Conservation (phyloP, 1,140 invertebrate genomes). For the Bombyx mandarina region DNA sequence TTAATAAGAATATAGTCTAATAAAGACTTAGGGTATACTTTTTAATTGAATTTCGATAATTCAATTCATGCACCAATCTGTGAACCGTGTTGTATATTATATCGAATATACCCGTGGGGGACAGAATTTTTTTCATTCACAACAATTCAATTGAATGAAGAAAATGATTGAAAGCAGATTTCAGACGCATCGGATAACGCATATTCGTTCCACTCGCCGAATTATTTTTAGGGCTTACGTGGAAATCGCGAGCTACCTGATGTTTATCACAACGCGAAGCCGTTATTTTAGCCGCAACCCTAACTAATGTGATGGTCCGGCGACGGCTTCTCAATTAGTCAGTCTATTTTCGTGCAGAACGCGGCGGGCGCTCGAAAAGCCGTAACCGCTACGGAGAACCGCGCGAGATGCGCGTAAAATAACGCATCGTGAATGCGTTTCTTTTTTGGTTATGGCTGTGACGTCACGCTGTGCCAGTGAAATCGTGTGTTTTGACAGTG, state of each 20-base stretch:
- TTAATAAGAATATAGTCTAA: too few relatives aligned
- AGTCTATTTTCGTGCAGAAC: constrained; percentile 49
- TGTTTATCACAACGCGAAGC: constrained; percentile 21
- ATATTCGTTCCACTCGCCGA: neutral
- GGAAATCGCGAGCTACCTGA: constrained; percentile 14
- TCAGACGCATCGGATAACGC: too few relatives aligned
- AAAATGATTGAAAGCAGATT: too few relatives aligned
- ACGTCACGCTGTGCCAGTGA: neutral
- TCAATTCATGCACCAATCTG: too few relatives aligned
- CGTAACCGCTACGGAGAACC: constrained; percentile 2
- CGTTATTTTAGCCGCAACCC: constrained; percentile 40
- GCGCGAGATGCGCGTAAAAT: constrained; percentile 13
- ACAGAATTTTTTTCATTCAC: too few relatives aligned
- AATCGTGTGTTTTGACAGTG: too few relatives aligned
- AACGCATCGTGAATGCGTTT: neutral
- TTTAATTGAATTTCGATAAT: too few relatives aligned
- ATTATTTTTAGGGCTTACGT: constrained; percentile 30
- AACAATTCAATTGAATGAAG: too few relatives aligned
- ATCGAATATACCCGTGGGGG: too few relatives aligned
- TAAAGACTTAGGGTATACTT: too few relatives aligned
- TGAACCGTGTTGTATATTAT: too few relatives aligned
- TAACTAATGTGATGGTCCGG: constrained; percentile 46
- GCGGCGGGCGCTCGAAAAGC: constrained; percentile 17
- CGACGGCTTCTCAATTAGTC: constrained; percentile 39
- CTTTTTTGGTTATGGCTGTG: neutral